Conservation (phyloP, 2,113 vertebrate genomes). For the Lepus timidus region DNA sequence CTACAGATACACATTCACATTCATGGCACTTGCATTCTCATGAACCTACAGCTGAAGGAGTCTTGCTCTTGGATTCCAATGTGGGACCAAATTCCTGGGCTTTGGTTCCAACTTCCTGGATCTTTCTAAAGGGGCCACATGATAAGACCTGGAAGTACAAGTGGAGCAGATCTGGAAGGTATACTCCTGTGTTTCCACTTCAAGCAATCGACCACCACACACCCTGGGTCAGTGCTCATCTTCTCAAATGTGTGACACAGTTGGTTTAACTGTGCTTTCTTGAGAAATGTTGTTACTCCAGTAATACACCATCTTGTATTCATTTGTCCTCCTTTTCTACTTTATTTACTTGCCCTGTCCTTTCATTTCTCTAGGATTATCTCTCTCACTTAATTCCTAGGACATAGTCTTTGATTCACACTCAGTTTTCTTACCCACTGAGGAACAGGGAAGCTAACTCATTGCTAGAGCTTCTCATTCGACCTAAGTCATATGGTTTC, state of each 20-base stretch:
- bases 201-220: neutral
- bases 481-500: neutral
- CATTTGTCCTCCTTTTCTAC: neutral
- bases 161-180: rapidly evolving
- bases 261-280: neutral
- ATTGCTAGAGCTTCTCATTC: neutral
- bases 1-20: no score
- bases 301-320: neutral
- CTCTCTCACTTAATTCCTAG: neutral
- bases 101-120: neutral
- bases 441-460: neutral
- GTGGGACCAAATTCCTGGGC: no score
- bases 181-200: neutral
- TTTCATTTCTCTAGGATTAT: neutral
- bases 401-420: neutral
- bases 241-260: neutral
- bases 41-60: neutral
- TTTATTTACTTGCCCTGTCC: neutral
- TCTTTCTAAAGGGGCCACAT: neutral
- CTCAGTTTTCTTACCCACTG: neutral
- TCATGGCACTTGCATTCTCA: neutral
- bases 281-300: neutral
- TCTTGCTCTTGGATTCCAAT: neutral
- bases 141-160: neutral
- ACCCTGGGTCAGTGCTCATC: no score